Conservation (phyloP, 2,888 invertebrate species). For the Drosophila leonis region DNA sequence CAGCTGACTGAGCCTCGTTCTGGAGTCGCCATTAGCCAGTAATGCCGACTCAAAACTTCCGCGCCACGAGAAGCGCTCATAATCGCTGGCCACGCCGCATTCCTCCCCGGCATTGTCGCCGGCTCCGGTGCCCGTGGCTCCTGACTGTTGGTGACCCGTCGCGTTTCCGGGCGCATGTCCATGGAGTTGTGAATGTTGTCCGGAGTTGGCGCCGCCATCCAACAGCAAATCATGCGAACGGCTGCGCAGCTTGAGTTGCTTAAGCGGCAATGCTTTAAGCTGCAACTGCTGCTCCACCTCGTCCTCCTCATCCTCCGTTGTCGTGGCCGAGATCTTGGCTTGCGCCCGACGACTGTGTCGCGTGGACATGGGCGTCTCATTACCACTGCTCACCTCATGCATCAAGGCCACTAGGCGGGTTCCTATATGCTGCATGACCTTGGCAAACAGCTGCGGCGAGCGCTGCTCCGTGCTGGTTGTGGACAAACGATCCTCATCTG, state of each 20-base stretch:
- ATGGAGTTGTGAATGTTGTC: constrained; percentile 28
- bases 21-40: constrained; percentile 92
- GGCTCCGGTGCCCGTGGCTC: constrained; percentile 36
- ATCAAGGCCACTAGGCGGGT: constrained; percentile 94
- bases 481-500: constrained; percentile 83
- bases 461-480: constrained; percentile 86
- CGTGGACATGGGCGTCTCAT: constrained; percentile 86
- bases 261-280: constrained; percentile 61
- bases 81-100: constrained; percentile 92
- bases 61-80: constrained; percentile 96
- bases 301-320: constrained; percentile 84
- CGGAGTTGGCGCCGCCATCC: constrained; percentile 84
- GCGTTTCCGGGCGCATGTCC: constrained; percentile 25
- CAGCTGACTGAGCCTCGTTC: constrained; percentile 90
- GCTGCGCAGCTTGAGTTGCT: constrained; percentile 86
- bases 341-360: constrained; percentile 87
- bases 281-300: constrained; percentile 80
- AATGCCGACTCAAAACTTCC: constrained; percentile 97
- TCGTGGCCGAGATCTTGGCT: constrained; percentile 86
- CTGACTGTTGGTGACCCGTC: constrained; percentile 30
- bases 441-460: constrained; percentile 94
- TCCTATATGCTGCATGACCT: constrained; percentile 97
- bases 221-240: constrained; percentile 93
- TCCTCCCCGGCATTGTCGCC: constrained; percentile 87
- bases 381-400: constrained; percentile 95